Base-by-base conservation (phyloP, 1,140 invertebrate genomes). In the Drosophila pallidifrons region DNA sequence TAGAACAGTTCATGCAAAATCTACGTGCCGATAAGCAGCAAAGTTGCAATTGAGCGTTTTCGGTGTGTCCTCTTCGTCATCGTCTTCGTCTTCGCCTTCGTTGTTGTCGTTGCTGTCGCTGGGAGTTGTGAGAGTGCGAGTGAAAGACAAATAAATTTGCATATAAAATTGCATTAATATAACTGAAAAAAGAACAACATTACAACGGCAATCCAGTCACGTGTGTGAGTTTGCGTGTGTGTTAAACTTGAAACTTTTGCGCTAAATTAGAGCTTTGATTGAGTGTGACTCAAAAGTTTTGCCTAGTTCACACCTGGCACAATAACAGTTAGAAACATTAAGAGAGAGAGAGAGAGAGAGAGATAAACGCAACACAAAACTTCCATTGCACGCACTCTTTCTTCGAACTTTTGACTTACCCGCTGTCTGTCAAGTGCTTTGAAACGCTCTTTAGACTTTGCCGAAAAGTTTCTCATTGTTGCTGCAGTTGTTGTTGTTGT, bases 261-360 rank as follows among this genome's bases (percentile, higher is more conserved):
- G 72, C 72, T 49, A 75, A 75, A 75, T 75, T 75, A 63, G 72
- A 70, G 72, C 66, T 57, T 51, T 75, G 72, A 75, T 75, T 75
- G 72, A 75, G 58, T 70, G 72, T 75, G 72, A 75, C 73, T 70
- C 41, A 16, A 71, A 75, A 75, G 68, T 75, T 75, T 67, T 28
- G 57, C 11, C 57, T 25, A 68, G 38, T 46, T 68, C 41, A 38
- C 57, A 69, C 71, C 61, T 66, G 55, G 45, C 30, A 28, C 13
- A 38, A 41, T 57, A 57, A 41, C 13, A 41, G 35, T 11, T 43
- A 43, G 35, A 38, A 38, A 13, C 41, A 7, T 4, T 3, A 25
- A 25, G 20, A 4, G 0, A 25, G 3, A 20, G 20, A 2, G 16
- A n/a, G n/a, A n/a, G n/a, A 20, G 20, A 20, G 20, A 25, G 20